Conservation (phyloP, 2,888 invertebrate species). For the Labia minor region DNA sequence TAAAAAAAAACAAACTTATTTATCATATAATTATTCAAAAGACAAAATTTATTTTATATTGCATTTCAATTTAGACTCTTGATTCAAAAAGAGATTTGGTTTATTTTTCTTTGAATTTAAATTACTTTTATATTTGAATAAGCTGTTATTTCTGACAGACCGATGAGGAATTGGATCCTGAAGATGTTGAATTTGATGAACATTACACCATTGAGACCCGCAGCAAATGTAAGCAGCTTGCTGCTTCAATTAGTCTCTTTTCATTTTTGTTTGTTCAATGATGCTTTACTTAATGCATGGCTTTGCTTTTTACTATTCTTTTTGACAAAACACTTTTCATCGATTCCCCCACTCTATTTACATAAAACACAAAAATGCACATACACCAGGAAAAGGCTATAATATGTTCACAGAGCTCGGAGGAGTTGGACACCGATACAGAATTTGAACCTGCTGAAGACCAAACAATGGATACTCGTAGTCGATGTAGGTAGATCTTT, state of each 20-base stretch:
- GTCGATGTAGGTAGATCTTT: conserved; percentile 48
- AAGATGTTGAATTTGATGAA: conserved; percentile 78
- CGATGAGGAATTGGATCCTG: conserved; percentile 78
- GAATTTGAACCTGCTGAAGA: conserved; percentile 59
- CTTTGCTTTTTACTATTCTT: not conserved
- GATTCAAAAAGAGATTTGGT: not conserved
- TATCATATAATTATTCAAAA: too few species aligned
- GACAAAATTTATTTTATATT: too few species aligned
- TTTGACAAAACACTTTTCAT: too few species aligned
- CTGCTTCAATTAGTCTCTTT: conserved; percentile 27
- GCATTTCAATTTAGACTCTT: too few species aligned
- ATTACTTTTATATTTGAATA: not conserved
- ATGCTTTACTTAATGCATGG: conserved; percentile 23
- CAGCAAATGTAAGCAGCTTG: conserved; percentile 67
- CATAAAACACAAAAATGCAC: not conserved
- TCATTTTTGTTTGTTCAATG: conserved; percentile 17
- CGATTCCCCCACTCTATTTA: not conserved
- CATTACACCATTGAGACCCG: conserved; percentile 79
- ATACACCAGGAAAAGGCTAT: conserved; percentile 20
- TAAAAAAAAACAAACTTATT: not conserved
- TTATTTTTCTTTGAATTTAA: too few species aligned
- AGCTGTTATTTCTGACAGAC: conserved; percentile 42
- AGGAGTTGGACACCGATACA: conserved; percentile 56
- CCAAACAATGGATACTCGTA: conserved; percentile 55
- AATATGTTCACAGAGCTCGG: conserved; percentile 43